A percentile compares a stretch with the other conserved stretches of the same genome.
Conservation (phyloP, 2,797 vertebrate species). For the Clarias pachynema region DNA sequence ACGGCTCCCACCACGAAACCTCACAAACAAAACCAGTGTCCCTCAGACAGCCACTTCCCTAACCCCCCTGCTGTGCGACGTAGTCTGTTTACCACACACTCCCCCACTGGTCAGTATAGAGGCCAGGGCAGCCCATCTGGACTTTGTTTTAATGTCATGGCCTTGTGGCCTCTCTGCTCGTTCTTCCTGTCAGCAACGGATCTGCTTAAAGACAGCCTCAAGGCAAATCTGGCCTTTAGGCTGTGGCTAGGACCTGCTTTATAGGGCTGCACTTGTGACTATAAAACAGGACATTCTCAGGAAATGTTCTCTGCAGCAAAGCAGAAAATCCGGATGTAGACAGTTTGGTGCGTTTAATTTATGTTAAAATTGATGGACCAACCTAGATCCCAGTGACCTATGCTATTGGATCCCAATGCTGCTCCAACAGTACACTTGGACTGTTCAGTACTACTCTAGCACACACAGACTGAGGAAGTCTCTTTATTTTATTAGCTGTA, state of each 20-base stretch:
- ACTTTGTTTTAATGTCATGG: constrained; percentile 37
- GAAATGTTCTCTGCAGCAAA: neutral
- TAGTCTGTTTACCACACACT: constrained; percentile 55
- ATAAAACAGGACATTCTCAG: constrained; percentile 17
- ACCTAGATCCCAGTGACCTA: neutral
- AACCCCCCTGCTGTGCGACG: constrained; percentile 34
- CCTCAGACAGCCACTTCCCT: constrained; percentile 53
- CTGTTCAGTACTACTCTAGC: neutral
- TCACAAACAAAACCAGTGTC: constrained; percentile 23
- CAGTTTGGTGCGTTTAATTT: neutral
- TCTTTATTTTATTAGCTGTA: neutral
- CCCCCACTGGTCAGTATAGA: constrained; percentile 49
- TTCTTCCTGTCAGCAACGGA: constrained; percentile 41
- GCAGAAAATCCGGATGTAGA: neutral
- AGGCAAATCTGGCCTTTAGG: constrained; percentile 25
- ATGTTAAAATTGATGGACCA: neutral
- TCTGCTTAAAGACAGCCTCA: constrained; percentile 25
- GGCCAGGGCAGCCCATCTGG: constrained; percentile 39
- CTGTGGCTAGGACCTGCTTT: constrained; percentile 47
- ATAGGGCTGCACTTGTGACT: neutral
- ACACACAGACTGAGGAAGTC: neutral
- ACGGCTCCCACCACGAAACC: constrained; percentile 32
- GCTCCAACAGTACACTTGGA: neutral
- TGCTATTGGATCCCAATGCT: too few relatives aligned
- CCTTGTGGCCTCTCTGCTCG: constrained; percentile 58